Conservation (phyloP, 2,888 invertebrate genomes). For the Hypolimnas misippus region DNA sequence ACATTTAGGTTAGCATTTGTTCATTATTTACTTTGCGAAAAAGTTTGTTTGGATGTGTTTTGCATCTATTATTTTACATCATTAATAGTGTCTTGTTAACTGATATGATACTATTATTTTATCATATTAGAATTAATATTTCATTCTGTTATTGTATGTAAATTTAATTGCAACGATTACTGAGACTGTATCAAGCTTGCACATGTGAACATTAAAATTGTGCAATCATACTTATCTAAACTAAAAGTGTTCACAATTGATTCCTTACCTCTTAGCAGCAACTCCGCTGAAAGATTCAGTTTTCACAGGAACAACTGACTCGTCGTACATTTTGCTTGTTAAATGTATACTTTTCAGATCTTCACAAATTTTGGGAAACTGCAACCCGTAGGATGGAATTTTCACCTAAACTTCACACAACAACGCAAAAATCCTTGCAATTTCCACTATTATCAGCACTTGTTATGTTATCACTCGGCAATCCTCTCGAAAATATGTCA, state of each 20-base stretch:
- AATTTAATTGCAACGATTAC: too few relatives aligned
- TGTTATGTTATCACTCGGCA: slow-evolving; percentile 23
- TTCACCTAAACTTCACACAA: slow-evolving; percentile 59
- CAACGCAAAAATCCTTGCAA: slow-evolving; percentile 41
- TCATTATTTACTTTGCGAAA: not conserved
- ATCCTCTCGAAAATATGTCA: slow-evolving; percentile 63
- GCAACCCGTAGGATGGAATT: slow-evolving; percentile 55
- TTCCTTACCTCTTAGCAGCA: slow-evolving; percentile 75
- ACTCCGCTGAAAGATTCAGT: slow-evolving; percentile 76
- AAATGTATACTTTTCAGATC: slow-evolving; percentile 67
- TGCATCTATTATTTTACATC: too few relatives aligned
- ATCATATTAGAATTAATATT: too few relatives aligned
- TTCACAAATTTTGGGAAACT: slow-evolving; percentile 63
- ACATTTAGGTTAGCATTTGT: not conserved
- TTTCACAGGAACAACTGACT: slow-evolving; percentile 75
- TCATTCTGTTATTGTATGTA: too few relatives aligned
- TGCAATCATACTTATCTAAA: slow-evolving; percentile 15
- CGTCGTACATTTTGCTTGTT: slow-evolving; percentile 72
- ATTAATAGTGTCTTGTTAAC: too few relatives aligned
- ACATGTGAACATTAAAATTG: slow-evolving; percentile 3
- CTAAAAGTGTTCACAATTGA: not conserved
- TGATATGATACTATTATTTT: too few relatives aligned
- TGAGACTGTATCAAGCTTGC: too few relatives aligned
- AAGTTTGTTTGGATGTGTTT: too few relatives aligned
- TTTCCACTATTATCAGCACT: slow-evolving; percentile 50